Conservation (phyloP, 2,113 vertebrate genomes). For the Callionymus lyra region DNA sequence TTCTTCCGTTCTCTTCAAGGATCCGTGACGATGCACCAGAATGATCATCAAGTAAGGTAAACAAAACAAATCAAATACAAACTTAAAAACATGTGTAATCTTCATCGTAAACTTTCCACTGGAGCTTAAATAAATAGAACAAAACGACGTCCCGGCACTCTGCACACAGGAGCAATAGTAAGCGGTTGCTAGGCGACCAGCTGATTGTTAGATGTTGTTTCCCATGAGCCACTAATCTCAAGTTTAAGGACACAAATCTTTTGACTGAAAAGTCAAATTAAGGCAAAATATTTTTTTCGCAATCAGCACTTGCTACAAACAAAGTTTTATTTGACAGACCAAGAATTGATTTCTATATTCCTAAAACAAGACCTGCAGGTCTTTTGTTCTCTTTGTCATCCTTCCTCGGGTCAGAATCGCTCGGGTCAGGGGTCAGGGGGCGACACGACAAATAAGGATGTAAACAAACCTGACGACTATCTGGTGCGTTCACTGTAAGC, state of each 20-base stretch:
- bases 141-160: conserved; percentile 29
- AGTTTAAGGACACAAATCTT: no score
- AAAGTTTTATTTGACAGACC: no score
- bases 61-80: conserved; percentile 41
- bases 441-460: conserved; percentile 25
- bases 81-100: conserved; percentile 41
- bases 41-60: conserved; percentile 40
- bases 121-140: conserved; percentile 53
- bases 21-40: conserved; percentile 37
- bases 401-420: no score
- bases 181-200: conserved; percentile 15
- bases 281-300: no score
- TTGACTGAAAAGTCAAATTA: no score
- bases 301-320: no score
- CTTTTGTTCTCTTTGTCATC: no score
- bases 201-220: no score
- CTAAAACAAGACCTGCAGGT: no score
- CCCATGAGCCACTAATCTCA: no score
- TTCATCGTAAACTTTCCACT: conserved; percentile 25
- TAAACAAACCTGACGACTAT: conserved; percentile 42
- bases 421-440: conserved; percentile 5
- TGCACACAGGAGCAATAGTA: conserved; percentile 15
- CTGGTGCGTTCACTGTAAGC: conserved; percentile 53
- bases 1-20: conserved; percentile 22
- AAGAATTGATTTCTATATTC: no score